Evolutionary conservation across 2,797 vertebrate genomes (phyloP).

Genomic region (Varecia variegata): DNA sequence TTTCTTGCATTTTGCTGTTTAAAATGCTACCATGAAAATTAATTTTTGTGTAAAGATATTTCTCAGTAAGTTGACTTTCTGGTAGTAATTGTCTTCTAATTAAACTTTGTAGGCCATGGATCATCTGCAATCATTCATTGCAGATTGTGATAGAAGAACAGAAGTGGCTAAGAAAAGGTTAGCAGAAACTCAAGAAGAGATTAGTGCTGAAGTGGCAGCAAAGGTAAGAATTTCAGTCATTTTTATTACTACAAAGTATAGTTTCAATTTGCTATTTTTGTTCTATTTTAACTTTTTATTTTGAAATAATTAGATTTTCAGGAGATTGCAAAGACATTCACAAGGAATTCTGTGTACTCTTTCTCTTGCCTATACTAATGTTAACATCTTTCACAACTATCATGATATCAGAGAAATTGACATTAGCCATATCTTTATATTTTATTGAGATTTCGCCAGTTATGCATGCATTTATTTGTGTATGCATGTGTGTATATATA

Average conservation of each 20-base stretch:
- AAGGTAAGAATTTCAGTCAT: slow-evolving; percentile 87
- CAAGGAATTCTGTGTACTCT: neutral
- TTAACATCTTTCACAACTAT: neutral
- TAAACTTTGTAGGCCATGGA: slow-evolving; percentile 91
- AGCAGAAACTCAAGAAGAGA: slow-evolving; percentile 98
- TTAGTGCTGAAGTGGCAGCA: slow-evolving; percentile 97
- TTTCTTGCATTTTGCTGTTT: neutral
- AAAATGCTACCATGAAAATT: neutral
- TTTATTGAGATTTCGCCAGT: slow-evolving; percentile 17
- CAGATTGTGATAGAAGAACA: slow-evolving; percentile 96
- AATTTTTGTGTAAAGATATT: slow-evolving; percentile 3
- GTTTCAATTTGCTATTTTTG: neutral
- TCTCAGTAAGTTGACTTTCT: slow-evolving; percentile 26
- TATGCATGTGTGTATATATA: neutral
- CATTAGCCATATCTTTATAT: neutral
- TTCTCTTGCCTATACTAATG: neutral
- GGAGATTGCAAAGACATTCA: neutral
- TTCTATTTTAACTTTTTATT: neutral
- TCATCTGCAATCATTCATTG: slow-evolving; percentile 98
- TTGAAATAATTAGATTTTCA: neutral
- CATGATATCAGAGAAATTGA: neutral
- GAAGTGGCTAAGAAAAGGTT: slow-evolving; percentile 98
- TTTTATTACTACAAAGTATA: neutral
- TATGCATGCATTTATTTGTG: neutral
- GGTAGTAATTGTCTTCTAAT: slow-evolving; percentile 60